These are phyloP conservation scores for Rhincodon typus DNA, from an alignment of 2,797 vertebrate species.

Conservation along the genomic window DNA sequence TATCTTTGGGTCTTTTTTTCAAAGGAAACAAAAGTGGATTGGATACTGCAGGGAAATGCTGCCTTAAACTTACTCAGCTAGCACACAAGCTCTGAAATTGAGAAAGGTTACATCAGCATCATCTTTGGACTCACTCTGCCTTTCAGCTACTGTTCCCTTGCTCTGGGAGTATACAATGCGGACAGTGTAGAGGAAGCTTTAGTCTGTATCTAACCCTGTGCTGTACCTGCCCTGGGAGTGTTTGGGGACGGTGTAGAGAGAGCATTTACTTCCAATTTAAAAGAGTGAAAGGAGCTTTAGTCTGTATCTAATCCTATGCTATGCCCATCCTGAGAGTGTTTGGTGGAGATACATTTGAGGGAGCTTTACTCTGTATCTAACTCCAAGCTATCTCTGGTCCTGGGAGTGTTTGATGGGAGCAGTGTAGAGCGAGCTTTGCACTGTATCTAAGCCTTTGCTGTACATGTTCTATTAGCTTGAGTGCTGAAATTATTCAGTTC, in stretches of 20 bases:
- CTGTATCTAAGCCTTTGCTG: background rate
- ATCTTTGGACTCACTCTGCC: background rate
- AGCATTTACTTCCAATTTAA: background rate
- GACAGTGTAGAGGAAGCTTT: background rate
- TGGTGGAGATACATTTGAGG: background rate
- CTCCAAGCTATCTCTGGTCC: background rate
- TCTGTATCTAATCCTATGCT: background rate
- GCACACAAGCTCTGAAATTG: too few relatives aligned
- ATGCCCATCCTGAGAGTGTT: background rate
- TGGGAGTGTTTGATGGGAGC: background rate
- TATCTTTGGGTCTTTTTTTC: background rate
- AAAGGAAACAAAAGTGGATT: background rate
- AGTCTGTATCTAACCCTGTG: background rate
- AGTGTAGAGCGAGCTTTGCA: background rate
- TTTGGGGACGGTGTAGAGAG: background rate
- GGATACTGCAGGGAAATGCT: background rate
- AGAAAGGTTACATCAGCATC: background rate
- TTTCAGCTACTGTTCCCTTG: background rate
- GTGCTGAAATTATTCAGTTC: background rate
- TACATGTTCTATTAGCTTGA: background rate
- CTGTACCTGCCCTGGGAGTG: background rate
- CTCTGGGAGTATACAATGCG: background rate
- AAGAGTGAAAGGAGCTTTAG: background rate
- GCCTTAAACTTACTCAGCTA: background rate
- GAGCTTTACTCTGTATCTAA: background rate